Base-by-base conservation (phyloP, 2,888 invertebrate species). In the Cylindroiulus punctatus region DNA sequence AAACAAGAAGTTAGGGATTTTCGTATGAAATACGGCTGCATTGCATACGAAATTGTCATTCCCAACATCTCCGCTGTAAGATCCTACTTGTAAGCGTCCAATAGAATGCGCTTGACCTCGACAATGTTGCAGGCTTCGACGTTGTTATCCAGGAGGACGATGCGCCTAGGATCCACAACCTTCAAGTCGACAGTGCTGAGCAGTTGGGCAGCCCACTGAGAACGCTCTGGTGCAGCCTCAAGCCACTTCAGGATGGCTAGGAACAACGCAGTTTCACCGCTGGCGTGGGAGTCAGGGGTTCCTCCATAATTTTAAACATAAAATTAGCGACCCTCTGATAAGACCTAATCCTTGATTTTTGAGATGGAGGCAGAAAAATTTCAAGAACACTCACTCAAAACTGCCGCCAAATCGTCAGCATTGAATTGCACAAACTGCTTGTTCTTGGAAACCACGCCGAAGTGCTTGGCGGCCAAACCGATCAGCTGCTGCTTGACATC, bases 241-340 rank as follows among this genome's bases (percentile, higher is more conserved):
- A 82, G 82, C 82, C 82, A 82, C 42, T 82, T 36, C 82, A 82
- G 82, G n/a, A 22, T 42, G 22, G 82, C 82, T 42, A 26, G 26
- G 19, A 65, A 65, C 10, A 65, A 12, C 19, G 8, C 10, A 26
- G 65, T 10, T 65, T 65, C 65, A n/a, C 65, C 65, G 10, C 26
- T 26, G 65, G 26, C 2, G 65, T 65, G 65, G 19, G 65, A 17
- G 1, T 10, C 26, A 8, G 65, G 65, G 65, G 3, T 65, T 10
- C 65, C 65, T 65, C 0, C 65, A 65, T 8, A 65, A n/a, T n/a
- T n/a, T n/a, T 4, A 8, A 65, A 7, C 10, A 7, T 44, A 1
- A 44, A 8, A 44, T 44, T 44, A 44, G 14, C 12, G 44, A 44
- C 1, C 4, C 4, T 14, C 44, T 12, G 12, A 44, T 36, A 7